Conservation (phyloP, 2,797 vertebrate genomes). For the Amblyraja radiata region DNA sequence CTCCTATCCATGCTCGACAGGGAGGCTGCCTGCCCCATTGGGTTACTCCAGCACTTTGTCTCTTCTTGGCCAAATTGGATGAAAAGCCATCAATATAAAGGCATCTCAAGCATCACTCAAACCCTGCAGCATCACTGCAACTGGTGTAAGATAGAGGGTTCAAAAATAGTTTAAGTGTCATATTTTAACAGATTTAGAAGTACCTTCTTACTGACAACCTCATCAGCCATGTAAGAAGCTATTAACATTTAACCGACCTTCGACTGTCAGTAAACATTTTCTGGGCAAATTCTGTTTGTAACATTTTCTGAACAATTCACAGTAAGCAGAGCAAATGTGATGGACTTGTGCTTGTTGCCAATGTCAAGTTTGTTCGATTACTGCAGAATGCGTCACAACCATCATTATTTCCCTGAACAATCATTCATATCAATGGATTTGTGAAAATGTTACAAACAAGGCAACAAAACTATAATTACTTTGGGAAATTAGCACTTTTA, state of each 20-base stretch:
- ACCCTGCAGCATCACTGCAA: slow-evolving; percentile 37
- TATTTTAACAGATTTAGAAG: background rate
- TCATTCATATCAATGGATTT: background rate
- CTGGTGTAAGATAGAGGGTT: background rate
- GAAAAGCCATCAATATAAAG: slow-evolving; percentile 45
- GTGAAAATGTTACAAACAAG: background rate
- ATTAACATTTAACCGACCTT: background rate
- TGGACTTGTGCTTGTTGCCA: background rate
- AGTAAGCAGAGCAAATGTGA: background rate
- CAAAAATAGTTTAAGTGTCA: background rate
- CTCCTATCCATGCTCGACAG: too few relatives aligned
- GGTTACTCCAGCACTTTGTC: too few relatives aligned
- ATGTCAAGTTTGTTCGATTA: background rate
- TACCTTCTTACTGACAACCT: background rate
- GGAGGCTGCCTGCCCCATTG: too few relatives aligned
- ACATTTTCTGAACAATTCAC: background rate
- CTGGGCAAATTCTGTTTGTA: background rate
- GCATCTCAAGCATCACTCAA: slow-evolving; percentile 40
- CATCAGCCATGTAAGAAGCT: background rate
- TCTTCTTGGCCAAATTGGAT: slow-evolving; percentile 37
- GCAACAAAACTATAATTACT: background rate
- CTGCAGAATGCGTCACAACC: background rate
- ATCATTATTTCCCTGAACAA: background rate
- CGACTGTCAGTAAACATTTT: background rate
- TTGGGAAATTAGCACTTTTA: background rate